Base-by-base conservation (phyloP, 92 coral and sea anemone species). In the Epizoanthus stellaris region DNA sequence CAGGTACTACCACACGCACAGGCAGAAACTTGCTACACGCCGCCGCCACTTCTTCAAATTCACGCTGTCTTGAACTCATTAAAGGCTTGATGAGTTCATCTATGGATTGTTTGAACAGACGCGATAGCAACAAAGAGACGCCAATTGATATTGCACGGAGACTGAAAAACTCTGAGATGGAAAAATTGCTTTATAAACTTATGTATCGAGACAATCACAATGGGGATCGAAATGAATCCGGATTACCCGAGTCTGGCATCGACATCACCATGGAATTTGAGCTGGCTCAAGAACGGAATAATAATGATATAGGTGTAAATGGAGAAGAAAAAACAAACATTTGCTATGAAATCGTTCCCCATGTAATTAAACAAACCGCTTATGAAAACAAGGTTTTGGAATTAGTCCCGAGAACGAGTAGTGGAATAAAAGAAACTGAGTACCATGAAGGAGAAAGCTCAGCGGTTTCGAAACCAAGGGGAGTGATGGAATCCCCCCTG, bases 11-110 rank as follows among this genome's bases (percentile, higher is more conserved):
- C 1, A 94, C 98, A 2, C 86, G 85, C 56, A 73, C 98, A 0
- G 94, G 94, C 3, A 88, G 95, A 76, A 92, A 82, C 69, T 80
- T 94, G 25, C 56, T 88, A 15, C 95, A 94, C 64, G 95, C 98
- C 1, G 95, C 92, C 6, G 98, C 95, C 13, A 76, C 89, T 17
- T 79, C 93, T 53, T 91, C 94, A 5, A 87, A 84, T 8, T 57
- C 81, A 53, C 77, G 85, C 67, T 89, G 95, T 80, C 82, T 90
- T 4, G 92, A 92, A 63, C 80, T 90, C 45, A 88, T 91, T 61
- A 87, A 83, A 83, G 84, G 82, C 81, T 86, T 92, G 70, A 72
- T 92, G 82, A 81, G 67, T 23, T 81, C 80, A 23, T 16, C 84
- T 47, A 73, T 73, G 64, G 85, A 83, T 17, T 77, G 62, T 47